These are phyloP conservation scores for Eciton burchellii DNA, from an alignment of 1,140 invertebrate species.

Conservation along the genomic window DNA sequence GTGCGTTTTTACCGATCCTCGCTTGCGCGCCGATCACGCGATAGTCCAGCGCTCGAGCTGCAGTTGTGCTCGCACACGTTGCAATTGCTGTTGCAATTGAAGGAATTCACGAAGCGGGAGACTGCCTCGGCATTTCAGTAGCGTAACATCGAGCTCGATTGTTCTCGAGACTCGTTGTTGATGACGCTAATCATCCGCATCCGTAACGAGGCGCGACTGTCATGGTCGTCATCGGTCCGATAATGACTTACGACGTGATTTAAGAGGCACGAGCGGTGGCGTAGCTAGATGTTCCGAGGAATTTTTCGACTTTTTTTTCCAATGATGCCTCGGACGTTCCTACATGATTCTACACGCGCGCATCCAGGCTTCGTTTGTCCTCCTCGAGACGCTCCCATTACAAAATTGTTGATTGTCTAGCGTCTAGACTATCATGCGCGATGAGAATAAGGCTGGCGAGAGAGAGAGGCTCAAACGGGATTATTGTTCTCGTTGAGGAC, in stretches of 20 bases:
- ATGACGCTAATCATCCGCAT: background rate
- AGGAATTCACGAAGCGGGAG: background rate
- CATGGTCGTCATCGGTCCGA: background rate
- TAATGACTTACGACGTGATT: background rate
- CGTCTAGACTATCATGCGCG: background rate
- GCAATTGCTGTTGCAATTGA: background rate
- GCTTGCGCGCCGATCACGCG: background rate
- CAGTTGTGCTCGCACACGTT: background rate
- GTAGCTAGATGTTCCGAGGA: no score
- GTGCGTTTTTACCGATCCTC: background rate
- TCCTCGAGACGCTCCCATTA: background rate
- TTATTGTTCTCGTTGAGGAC: background rate
- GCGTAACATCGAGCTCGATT: no score
- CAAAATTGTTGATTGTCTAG: background rate
- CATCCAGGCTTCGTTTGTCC: no score
- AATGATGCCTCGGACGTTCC: no score
- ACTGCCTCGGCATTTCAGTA: no score
- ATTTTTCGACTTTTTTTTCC: background rate
- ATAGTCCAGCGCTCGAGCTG: background rate
- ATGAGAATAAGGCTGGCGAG: background rate
- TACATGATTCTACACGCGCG: no score
- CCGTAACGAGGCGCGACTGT: background rate
- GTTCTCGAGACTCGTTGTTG: background rate
- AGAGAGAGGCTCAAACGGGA: background rate
- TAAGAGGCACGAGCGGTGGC: no score